Evolutionary conservation across 1,140 invertebrate genomes (phyloP).

Genomic region (Cydia pomonella): DNA sequence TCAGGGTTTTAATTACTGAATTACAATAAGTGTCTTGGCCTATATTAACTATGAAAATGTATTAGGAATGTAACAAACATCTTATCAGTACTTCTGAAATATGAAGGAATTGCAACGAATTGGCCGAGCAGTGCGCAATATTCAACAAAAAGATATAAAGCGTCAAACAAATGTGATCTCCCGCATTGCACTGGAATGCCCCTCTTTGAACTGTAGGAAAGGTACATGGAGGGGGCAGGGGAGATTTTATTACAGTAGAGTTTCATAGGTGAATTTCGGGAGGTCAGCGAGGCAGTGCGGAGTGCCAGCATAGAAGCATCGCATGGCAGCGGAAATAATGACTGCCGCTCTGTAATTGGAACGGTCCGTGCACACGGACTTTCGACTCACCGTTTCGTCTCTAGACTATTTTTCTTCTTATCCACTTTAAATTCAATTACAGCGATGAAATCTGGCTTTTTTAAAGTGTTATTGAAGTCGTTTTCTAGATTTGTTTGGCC

Average conservation of each 20-base stretch:
- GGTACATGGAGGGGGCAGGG: not conserved
- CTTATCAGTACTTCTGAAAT: constrained; percentile 12
- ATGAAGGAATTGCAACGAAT: constrained; percentile 40
- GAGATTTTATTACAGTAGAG: constrained; percentile 39
- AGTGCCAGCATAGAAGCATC: constrained; percentile 52
- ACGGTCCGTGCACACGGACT: constrained; percentile 49
- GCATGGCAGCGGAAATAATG: constrained; percentile 69
- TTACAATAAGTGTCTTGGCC: no score
- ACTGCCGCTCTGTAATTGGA: constrained; percentile 72
- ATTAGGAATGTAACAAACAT: not conserved
- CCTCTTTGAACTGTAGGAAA: not conserved
- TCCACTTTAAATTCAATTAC: constrained; percentile 17
- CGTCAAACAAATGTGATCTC: constrained; percentile 21
- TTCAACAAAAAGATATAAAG: constrained; percentile 41
- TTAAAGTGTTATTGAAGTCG: not conserved
- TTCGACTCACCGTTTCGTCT: constrained; percentile 35
- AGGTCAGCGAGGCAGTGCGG: constrained; percentile 57
- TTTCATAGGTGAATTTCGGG: constrained; percentile 54
- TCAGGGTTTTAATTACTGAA: no score
- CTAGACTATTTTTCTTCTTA: constrained; percentile 27
- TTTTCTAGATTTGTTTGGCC: not conserved
- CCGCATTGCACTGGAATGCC: constrained; percentile 1
- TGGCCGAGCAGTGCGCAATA: constrained; percentile 42
- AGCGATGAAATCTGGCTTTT: constrained; percentile 8
- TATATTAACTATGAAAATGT: no score